Evolutionary conservation across 2,797 vertebrate species (phyloP).

Genomic region (Characodon lateralis): DNA sequence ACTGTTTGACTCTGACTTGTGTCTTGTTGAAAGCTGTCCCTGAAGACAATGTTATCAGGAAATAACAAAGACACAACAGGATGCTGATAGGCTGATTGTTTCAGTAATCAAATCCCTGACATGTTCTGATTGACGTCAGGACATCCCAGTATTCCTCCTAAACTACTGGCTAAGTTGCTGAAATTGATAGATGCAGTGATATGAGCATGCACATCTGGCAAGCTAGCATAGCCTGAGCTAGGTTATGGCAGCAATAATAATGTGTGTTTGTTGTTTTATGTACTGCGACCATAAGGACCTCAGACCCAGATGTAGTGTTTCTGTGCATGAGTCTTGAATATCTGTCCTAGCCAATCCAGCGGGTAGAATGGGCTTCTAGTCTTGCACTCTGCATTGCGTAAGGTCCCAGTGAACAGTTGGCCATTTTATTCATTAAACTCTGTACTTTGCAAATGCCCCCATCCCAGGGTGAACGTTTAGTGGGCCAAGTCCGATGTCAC

Average conservation of each 20-base stretch:
- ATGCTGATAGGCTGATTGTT: constrained; percentile 58
- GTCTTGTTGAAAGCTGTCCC: constrained; percentile 25
- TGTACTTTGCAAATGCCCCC: constrained; percentile 31
- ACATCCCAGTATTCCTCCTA: constrained; percentile 25
- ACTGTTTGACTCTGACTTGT: neutral
- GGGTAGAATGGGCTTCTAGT: constrained; percentile 27
- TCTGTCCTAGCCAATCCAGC: constrained; percentile 14
- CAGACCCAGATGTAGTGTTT: constrained; percentile 1
- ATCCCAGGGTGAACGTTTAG: constrained; percentile 39
- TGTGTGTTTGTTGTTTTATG: constrained; percentile 3
- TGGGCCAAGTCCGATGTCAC: constrained; percentile 47
- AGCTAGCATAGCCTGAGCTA: neutral
- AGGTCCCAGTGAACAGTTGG: constrained; percentile 27
- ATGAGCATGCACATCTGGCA: neutral
- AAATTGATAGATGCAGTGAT: neutral
- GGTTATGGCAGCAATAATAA: neutral
- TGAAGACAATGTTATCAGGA: constrained; percentile 21
- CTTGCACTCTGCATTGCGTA: constrained; percentile 50
- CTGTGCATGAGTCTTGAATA: constrained; percentile 22
- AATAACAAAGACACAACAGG: constrained; percentile 33
- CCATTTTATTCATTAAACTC: constrained; percentile 56
- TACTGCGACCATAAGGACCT: neutral
- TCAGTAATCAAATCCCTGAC: constrained; percentile 51
- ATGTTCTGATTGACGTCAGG: constrained; percentile 38
- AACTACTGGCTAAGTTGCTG: constrained; percentile 1